These are phyloP conservation scores for Perithous albicinctus DNA, from an alignment of 2,888 invertebrate genomes.

Conservation along the genomic window DNA sequence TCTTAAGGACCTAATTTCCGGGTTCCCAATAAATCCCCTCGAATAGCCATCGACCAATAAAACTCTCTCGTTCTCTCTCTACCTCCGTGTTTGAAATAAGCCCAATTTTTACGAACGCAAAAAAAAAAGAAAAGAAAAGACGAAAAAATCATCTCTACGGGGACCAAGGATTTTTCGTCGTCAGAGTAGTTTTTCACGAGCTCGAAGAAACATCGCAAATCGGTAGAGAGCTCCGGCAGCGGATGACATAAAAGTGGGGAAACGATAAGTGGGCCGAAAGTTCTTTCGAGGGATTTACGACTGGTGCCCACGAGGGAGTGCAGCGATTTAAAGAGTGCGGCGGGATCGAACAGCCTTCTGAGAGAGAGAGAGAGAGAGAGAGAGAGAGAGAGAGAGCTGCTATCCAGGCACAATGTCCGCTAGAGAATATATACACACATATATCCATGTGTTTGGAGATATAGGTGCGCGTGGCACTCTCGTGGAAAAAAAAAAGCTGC, in stretches of 20 bases:
- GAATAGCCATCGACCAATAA: neutral
- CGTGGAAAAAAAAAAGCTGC: slow-evolving; percentile 4
- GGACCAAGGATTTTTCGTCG: slow-evolving; percentile 25
- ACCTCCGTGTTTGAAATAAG: neutral
- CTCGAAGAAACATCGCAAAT: slow-evolving; percentile 19
- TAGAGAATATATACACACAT: neutral
- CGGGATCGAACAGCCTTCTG: slow-evolving; percentile 51
- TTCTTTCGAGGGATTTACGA: slow-evolving; percentile 53
- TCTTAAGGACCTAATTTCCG: neutral
- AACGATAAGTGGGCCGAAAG: slow-evolving; percentile 55
- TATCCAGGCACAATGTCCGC: neutral
- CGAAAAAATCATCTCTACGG: neutral
- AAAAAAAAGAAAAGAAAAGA: too few species aligned
- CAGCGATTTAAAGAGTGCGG: slow-evolving; percentile 42
- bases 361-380: too few species aligned
- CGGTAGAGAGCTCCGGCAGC: slow-evolving; percentile 19
- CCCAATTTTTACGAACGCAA: neutral
- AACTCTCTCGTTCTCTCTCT: too few species aligned
- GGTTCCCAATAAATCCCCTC: neutral
- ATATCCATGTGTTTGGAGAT: too few species aligned
- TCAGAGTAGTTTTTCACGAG: slow-evolving; percentile 21
- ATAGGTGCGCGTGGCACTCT: neutral
- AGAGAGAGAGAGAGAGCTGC: too few species aligned
- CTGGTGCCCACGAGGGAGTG: slow-evolving; percentile 43
- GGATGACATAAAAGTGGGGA: slow-evolving; percentile 43